Evolutionary conservation across 2,113 vertebrate species (phyloP), one percentile per base, ranked within the genome.

Genomic region (Sterrhoptilus dennistouni): DNA sequence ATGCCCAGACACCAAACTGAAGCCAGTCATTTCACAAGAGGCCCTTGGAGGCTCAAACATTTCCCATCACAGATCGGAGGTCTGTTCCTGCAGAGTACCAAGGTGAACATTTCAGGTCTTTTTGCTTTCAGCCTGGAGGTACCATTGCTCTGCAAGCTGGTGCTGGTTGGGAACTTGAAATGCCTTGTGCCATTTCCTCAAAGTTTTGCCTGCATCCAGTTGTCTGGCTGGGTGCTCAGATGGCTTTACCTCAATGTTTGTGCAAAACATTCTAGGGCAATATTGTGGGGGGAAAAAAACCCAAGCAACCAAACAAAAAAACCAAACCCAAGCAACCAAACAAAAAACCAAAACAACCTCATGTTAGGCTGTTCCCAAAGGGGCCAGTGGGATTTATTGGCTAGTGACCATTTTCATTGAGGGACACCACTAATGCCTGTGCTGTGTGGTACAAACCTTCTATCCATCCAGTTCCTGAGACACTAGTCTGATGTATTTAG

Each of bases 341-440:
- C 10, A 38, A 38, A 38, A 11, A 38, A 38, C 10, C 10, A 38
- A 38, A 15, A 45, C 18, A 45, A 35, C 76, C 28, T 87, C 4
- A 3, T 0, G 0, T 16, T 35, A 54, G 59, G 9, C 25, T 61
- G 4, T 33, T 77, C 33, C 54, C 59, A 38, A 64, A 83, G 53
- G 18, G 22, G 4, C 7, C 12, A 27, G 28, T 44, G 14, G 49
- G 8, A 69, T 24, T 28, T 87, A 23, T 9, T 69, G 81, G 23
- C 11, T 47, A 16, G 44, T 12, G 45, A 40, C 23, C 10, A 25
- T 27, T 80, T 75, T 27, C 24, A 31, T 1, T 36, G 83, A 40
- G 50, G 24, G 11, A 18, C 29, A 64, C 8, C 27, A 24, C 33
- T 70, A 57, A n/a, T 66, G 36, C 16, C 31, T 60, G 20, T 35